phyloP scores from a whole-genome alignment of 2,888 invertebrate genomes.

The Eupithecia dodoneata region DNA sequence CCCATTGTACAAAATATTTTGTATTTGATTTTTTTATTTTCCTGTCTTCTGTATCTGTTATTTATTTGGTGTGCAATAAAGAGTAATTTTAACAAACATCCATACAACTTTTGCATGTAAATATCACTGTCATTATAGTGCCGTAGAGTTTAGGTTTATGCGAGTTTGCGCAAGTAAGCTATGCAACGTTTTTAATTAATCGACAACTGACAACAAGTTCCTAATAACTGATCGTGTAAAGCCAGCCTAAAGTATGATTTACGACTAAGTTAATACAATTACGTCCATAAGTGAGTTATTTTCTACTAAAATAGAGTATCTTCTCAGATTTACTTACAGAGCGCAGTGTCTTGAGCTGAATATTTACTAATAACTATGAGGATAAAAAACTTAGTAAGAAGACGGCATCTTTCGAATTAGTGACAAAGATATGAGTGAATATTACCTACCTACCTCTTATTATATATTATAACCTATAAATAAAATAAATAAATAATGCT shows the following conservation, averaged over 20 bases:
- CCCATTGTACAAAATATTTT: no score
- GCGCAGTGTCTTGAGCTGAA: conserved; percentile 17
- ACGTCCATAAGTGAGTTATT: conserved; percentile 26
- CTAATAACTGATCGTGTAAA: conserved; percentile 21
- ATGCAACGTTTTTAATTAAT: not conserved
- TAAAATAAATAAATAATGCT: no score
- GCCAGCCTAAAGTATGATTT: conserved; percentile 18
- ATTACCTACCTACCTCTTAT: no score
- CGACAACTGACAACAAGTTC: not conserved
- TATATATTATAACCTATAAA: no score
- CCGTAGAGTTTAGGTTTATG: not conserved
- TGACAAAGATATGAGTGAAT: not conserved
- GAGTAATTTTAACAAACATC: no score
- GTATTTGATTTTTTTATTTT: no score
- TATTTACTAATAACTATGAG: conserved; percentile 18
- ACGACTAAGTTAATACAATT: conserved; percentile 22
- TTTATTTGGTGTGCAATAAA: no score
- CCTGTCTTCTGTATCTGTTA: no score
- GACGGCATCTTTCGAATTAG: not conserved
- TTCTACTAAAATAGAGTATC: conserved; percentile 24
- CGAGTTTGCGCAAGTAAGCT: not conserved
- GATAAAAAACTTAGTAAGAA: not conserved
- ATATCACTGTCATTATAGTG: no score
- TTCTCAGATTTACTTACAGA: conserved; percentile 4
- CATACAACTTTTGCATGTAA: no score